A percentile compares a stretch with the other conserved stretches of the same genome.
These are phyloP conservation scores for Chaetura pelagica DNA, from an alignment of 2,113 vertebrate species.

Conservation along the genomic window DNA sequence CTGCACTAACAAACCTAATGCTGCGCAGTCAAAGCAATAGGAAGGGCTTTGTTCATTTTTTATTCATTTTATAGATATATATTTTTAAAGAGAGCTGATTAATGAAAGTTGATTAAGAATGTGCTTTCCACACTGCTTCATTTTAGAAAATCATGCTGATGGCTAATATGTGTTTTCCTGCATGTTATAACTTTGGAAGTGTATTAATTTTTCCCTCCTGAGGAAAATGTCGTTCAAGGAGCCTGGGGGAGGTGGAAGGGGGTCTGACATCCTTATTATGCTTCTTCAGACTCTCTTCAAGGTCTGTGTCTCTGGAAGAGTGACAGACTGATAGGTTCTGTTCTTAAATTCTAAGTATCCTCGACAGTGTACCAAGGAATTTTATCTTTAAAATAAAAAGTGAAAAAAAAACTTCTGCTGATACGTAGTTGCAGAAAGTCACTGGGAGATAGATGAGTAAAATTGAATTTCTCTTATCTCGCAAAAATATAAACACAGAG, in stretches of 20 bases:
- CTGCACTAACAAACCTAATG: constrained; percentile 30
- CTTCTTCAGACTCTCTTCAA: constrained; percentile 68
- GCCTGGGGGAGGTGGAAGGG: background rate
- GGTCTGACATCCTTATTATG: constrained; percentile 76
- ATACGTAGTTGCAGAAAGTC: constrained; percentile 33
- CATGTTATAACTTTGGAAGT: constrained; percentile 61
- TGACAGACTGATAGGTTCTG: constrained; percentile 76
- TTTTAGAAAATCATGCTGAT: constrained; percentile 53
- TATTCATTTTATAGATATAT: too few relatives aligned
- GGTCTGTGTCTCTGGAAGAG: constrained; percentile 71
- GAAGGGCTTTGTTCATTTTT: background rate
- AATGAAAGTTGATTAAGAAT: constrained; percentile 56
- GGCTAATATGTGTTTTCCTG: constrained; percentile 50
- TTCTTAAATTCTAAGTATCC: constrained; percentile 75
- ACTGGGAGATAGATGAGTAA: background rate
- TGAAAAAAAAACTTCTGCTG: constrained; percentile 47
- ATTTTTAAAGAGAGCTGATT: background rate
- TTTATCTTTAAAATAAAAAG: constrained; percentile 73
- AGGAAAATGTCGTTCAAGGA: constrained; percentile 63
- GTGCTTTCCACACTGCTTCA: constrained; percentile 46
- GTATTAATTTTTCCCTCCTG: constrained; percentile 71
- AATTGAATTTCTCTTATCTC: constrained; percentile 51
- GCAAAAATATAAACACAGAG: constrained; percentile 28
- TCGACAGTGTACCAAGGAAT: constrained; percentile 66
- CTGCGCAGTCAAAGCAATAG: background rate